Conservation (phyloP, 2,113 vertebrate species). For the Cynocephalus volans region DNA sequence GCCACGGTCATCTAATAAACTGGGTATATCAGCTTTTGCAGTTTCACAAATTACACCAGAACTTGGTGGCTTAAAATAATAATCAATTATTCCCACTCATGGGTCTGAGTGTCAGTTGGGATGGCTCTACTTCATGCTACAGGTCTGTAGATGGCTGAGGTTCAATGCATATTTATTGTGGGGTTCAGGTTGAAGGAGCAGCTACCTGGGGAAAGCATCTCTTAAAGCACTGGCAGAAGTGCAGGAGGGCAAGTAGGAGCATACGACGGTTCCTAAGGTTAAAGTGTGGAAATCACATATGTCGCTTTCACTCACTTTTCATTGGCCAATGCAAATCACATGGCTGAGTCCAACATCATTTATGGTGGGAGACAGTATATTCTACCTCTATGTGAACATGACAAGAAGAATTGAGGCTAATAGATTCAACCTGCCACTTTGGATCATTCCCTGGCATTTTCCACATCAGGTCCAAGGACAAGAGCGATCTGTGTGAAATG, state of each 20-base stretch:
- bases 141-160: not conserved
- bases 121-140: not conserved
- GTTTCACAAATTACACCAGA: not conserved
- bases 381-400: not conserved
- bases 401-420: not conserved
- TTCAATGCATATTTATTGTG: not conserved
- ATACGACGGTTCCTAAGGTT: not conserved
- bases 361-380: not conserved
- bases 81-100: not conserved
- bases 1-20: not conserved
- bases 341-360: not conserved
- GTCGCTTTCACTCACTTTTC: not conserved
- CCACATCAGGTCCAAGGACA: not conserved
- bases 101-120: not conserved
- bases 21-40: not conserved
- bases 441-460: not conserved
- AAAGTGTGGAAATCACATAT: not conserved
- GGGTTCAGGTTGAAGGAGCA: not conserved
- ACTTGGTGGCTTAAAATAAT: not conserved
- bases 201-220: not conserved
- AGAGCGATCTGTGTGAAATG: not conserved
- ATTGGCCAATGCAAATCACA: not conserved
- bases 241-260: not conserved
- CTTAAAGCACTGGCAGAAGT: not conserved
- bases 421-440: not conserved